Evolutionary conservation across 2,888 invertebrate genomes (phyloP).

Genomic region (Drosophila merina): DNA sequence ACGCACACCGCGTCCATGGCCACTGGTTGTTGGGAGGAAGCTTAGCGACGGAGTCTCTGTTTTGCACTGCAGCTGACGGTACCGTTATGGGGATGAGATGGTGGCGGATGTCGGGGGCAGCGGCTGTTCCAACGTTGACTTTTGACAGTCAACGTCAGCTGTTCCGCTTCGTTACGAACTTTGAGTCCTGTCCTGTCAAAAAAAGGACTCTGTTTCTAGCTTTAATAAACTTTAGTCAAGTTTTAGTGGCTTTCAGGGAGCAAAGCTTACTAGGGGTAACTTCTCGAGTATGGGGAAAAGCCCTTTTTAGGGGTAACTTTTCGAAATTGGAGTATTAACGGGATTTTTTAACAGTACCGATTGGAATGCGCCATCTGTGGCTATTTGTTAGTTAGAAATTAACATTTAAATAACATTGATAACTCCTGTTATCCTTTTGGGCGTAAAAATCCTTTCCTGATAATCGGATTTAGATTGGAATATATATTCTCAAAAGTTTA

Average conservation of each 20-base stretch:
- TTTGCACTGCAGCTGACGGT: constrained; percentile 57
- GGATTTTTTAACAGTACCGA: no score
- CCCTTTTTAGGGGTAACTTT: no score
- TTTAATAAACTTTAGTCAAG: background rate
- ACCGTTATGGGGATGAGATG: constrained; percentile 2
- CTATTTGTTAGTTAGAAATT: no score
- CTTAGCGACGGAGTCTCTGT: constrained; percentile 48
- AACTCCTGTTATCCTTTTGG: no score
- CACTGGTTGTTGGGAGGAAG: constrained; percentile 8
- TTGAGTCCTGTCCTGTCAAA: constrained; percentile 46
- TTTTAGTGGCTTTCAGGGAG: background rate
- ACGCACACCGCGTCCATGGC: constrained; percentile 64
- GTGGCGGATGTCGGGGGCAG: background rate
- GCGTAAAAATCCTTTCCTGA: no score
- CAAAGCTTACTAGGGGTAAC: background rate
- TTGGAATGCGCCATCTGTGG: no score
- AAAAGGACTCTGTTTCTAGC: background rate
- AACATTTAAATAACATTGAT: no score
- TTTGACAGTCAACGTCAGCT: constrained; percentile 65
- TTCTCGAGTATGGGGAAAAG: background rate
- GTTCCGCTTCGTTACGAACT: constrained; percentile 9
- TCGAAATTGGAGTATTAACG: no score
- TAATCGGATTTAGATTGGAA: no score
- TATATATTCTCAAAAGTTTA: no score
- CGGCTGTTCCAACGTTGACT: constrained; percentile 6